phyloP scores from a whole-genome alignment of 2,113 vertebrate species.

The Vidua macroura region DNA sequence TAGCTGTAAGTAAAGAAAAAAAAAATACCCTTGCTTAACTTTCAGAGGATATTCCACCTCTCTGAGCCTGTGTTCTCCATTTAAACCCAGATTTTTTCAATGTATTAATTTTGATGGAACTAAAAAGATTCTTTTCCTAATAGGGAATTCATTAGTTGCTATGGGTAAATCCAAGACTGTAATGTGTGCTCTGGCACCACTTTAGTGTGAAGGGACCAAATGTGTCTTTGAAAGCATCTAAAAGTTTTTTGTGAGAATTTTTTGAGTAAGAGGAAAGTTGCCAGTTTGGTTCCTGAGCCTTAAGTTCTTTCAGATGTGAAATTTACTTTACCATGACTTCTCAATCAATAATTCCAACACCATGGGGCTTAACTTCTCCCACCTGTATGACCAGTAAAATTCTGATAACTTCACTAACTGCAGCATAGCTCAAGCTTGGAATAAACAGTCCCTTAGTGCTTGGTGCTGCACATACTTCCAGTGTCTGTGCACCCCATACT shows the following conservation, averaged over 20 bases:
- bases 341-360: not conserved
- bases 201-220: not conserved
- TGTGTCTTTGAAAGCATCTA: slow-evolving; percentile 11
- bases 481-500: not conserved
- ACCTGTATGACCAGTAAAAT: not conserved
- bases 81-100: slow-evolving; percentile 11
- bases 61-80: slow-evolving; percentile 10
- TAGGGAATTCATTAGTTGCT: slow-evolving; percentile 14
- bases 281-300: not conserved
- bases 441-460: not conserved
- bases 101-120: slow-evolving; percentile 6
- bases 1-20: slow-evolving; percentile 47
- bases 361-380: not conserved
- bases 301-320: slow-evolving; percentile 25
- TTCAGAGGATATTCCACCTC: slow-evolving; percentile 32
- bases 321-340: not conserved
- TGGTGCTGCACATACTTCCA: not conserved
- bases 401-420: not conserved
- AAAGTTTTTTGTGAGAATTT: not conserved
- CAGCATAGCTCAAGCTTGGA: not conserved
- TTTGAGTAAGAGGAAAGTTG: not conserved
- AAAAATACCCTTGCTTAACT: slow-evolving; percentile 44
- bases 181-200: slow-evolving; percentile 20
- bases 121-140: slow-evolving; percentile 24
- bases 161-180: slow-evolving; percentile 19